These are phyloP conservation scores for Hyles vespertilio DNA, from an alignment of 1,140 invertebrate species.

Conservation along the genomic window DNA sequence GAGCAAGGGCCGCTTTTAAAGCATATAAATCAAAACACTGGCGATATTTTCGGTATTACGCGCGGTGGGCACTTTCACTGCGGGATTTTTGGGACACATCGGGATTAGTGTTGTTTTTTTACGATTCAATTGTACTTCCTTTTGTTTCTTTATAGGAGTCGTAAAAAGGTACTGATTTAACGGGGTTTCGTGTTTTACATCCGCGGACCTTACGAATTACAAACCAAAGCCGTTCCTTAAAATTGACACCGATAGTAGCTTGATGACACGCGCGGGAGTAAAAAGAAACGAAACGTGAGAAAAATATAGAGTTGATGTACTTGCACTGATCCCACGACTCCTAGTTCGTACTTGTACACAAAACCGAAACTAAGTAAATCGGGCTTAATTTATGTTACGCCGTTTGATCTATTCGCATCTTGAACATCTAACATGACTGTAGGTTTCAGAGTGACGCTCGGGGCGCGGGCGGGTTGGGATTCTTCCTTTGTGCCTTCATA, in stretches of 20 bases:
- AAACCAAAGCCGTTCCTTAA: slow-evolving; percentile 8
- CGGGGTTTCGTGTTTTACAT: slow-evolving; percentile 19
- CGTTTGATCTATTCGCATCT: slow-evolving; percentile 30
- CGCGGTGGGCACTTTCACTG: slow-evolving; percentile 49
- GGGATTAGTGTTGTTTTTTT: slow-evolving; percentile 67
- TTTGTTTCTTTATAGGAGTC: slow-evolving; percentile 54
- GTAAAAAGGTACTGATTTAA: slow-evolving; percentile 35
- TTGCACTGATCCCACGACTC: neutral
- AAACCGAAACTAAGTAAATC: too few relatives aligned
- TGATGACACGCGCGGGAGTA: neutral
- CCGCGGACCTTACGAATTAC: slow-evolving; percentile 6
- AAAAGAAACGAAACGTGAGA: too few relatives aligned
- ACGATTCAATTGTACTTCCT: slow-evolving; percentile 59
- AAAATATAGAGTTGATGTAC: neutral
- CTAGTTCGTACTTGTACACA: too few relatives aligned
- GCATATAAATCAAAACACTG: slow-evolving; percentile 69
- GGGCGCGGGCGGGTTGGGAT: slow-evolving; percentile 53
- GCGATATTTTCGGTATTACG: slow-evolving; percentile 64
- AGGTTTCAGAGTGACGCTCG: slow-evolving; percentile 43
- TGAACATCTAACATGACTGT: slow-evolving; percentile 41
- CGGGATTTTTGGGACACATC: slow-evolving; percentile 63
- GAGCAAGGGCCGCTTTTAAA: slow-evolving; percentile 65
- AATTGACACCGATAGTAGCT: slow-evolving; percentile 3
- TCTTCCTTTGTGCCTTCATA: slow-evolving; percentile 60
- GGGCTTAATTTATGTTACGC: neutral